Evolutionary conservation across 35 echinoderm and acorn worm species (phyloP).

Genomic region (Amphiura filiformis): DNA sequence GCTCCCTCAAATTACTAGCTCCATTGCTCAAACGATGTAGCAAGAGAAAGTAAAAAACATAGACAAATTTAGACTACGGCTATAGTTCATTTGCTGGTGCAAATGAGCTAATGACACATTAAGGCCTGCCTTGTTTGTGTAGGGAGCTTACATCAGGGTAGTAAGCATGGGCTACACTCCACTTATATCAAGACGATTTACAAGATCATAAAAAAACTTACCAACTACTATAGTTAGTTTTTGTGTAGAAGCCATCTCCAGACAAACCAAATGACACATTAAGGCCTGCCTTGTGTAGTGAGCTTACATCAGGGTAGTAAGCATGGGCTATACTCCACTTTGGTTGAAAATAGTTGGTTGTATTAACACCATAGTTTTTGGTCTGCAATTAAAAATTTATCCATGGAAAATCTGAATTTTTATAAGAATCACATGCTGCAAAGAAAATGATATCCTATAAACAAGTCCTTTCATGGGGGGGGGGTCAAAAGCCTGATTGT

Average conservation of each 20-base stretch:
- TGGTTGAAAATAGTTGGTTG: slow-evolving; percentile 15
- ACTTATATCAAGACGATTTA: too few relatives aligned
- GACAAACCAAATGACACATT: slow-evolving; percentile 67
- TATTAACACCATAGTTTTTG: slow-evolving; percentile 30
- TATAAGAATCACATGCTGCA: too few relatives aligned
- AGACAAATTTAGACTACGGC: too few relatives aligned
- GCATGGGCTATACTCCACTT: slow-evolving; percentile 43
- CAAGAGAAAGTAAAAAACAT: too few relatives aligned
- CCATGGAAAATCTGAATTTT: too few relatives aligned
- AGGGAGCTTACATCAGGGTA: background rate
- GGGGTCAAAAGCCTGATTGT: too few relatives aligned
- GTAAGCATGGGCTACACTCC: slow-evolving; percentile 45
- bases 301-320: background rate
- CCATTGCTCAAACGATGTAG: too few relatives aligned
- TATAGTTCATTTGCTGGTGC: too few relatives aligned
- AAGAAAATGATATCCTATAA: too few relatives aligned
- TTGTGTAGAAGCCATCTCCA: slow-evolving; percentile 59
- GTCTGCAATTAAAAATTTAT: slow-evolving; percentile 10
- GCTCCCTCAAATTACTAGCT: too few relatives aligned
- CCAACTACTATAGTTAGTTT: slow-evolving; percentile 56
- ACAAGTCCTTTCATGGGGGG: too few relatives aligned
- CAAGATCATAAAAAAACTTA: too few relatives aligned
- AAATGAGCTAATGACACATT: slow-evolving; percentile 73
- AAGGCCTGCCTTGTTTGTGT: slow-evolving; percentile 28
- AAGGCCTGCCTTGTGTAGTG: slow-evolving; percentile 20